A percentile compares a stretch with the other conserved stretches of the same genome.
Evolutionary conservation across 2,113 vertebrate species (phyloP).

Genomic region (Propithecus coquereli): DNA sequence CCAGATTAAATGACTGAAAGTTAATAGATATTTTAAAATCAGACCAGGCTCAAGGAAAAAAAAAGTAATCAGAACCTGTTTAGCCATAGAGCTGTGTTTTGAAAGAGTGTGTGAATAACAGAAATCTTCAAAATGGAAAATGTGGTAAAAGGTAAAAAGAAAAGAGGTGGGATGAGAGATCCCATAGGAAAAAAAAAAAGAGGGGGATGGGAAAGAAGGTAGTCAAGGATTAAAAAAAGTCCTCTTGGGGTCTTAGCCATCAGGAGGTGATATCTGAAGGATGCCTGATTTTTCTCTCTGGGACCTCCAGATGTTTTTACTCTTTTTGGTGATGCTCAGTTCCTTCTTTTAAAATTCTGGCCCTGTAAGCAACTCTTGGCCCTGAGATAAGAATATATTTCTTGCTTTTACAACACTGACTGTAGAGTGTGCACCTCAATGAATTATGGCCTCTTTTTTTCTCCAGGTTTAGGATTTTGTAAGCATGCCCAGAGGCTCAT

Average conservation of each 20-base stretch:
- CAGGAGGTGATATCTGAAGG: neutral
- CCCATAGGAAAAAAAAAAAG: neutral
- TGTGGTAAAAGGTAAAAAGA: neutral
- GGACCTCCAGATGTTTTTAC: neutral
- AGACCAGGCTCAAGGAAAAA: neutral
- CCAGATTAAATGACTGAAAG: neutral
- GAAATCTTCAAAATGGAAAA: slow-evolving; percentile 32
- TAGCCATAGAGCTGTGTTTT: neutral
- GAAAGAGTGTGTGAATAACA: neutral
- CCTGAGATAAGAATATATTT: slow-evolving; percentile 43
- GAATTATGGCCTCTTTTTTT: slow-evolving; percentile 12
- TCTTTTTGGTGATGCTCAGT: neutral
- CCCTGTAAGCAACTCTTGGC: neutral
- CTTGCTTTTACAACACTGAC: slow-evolving; percentile 24
- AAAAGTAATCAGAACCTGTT: neutral
- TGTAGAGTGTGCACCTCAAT: neutral
- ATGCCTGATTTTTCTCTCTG: neutral
- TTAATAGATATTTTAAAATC: slow-evolving; percentile 7
- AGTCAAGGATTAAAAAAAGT: neutral
- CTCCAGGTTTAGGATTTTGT: neutral
- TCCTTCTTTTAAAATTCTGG: slow-evolving; percentile 38
- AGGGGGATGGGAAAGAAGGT: neutral
- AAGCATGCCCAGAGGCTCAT: slow-evolving; percentile 26
- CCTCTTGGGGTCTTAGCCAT: neutral
- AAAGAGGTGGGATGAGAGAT: neutral